Evolutionary conservation across 2,113 vertebrate species (phyloP).

Genomic region (Poecilia latipinna): DNA sequence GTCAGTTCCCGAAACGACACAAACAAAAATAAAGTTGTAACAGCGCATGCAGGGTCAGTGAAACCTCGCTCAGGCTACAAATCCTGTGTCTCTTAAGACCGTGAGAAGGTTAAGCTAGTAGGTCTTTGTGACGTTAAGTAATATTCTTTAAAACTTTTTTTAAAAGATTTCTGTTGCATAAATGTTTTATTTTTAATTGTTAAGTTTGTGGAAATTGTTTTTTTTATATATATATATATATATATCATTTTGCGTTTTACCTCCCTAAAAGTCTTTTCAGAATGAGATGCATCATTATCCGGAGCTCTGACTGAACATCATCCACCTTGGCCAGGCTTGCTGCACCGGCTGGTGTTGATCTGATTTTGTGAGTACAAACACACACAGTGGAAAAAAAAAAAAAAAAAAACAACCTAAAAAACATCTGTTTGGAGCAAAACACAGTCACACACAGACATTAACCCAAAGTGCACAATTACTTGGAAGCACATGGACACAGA

Average conservation of each 20-base stretch:
- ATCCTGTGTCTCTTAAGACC: too few relatives aligned
- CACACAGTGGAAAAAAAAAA: constrained; percentile 2
- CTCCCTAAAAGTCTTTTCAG: neutral
- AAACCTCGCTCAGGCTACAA: too few relatives aligned
- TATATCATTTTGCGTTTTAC: neutral
- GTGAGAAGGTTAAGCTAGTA: too few relatives aligned
- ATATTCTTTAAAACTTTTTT: neutral
- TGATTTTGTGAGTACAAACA: constrained; percentile 39
- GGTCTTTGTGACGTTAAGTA: neutral
- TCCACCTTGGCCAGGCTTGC: constrained; percentile 60
- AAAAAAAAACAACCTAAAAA: constrained; percentile 25
- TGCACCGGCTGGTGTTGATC: constrained; percentile 61
- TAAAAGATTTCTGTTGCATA: neutral
- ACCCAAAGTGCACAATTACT: constrained; percentile 30
- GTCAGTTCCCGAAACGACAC: too few relatives aligned
- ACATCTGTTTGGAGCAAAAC: constrained; percentile 65
- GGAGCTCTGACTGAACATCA: constrained; percentile 45
- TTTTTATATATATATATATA: too few relatives aligned
- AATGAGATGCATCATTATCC: constrained; percentile 21
- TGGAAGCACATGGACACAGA: constrained; percentile 5
- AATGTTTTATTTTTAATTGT: neutral
- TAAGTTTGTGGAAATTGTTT: constrained; percentile 18
- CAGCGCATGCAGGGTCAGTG: too few relatives aligned
- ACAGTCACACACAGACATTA: constrained; percentile 25
- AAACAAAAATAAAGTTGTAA: too few relatives aligned